Evolutionary conservation across 2,888 invertebrate genomes (phyloP).

Genomic region (Ophraella communa): DNA sequence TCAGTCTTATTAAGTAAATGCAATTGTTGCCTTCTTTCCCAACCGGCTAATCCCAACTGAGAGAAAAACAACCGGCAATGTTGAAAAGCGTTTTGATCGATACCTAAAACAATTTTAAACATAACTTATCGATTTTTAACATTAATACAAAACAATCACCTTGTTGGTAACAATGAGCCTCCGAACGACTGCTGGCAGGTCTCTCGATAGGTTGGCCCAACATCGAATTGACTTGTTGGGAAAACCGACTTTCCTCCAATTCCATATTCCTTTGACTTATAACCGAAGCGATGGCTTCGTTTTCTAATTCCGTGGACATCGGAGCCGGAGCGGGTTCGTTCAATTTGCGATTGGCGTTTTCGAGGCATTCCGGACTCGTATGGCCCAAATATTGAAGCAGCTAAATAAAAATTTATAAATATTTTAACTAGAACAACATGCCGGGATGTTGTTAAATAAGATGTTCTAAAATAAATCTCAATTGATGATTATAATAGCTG

Average conservation of each 20-base stretch:
- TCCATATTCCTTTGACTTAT: constrained; percentile 86
- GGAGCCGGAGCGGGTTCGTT: constrained; percentile 82
- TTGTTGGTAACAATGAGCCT: constrained; percentile 38
- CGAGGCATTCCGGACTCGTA: constrained; percentile 88
- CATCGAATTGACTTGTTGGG: constrained; percentile 52
- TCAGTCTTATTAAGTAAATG: constrained; percentile 89
- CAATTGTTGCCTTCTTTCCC: constrained; percentile 84
- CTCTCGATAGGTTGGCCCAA: constrained; percentile 51
- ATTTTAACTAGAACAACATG: too few species aligned
- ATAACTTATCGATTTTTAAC: too few species aligned
- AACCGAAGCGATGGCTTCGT: constrained; percentile 84
- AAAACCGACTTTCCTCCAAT: constrained; percentile 66
- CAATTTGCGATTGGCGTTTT: constrained; percentile 70
- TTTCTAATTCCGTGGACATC: constrained; percentile 78
- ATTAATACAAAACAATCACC: constrained; percentile 29
- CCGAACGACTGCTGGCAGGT: constrained; percentile 49
- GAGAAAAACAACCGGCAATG: constrained; percentile 88
- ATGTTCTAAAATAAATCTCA: too few species aligned
- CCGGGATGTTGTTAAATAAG: too few species aligned
- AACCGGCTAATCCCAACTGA: constrained; percentile 88
- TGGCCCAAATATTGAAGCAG: constrained; percentile 88
- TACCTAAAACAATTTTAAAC: constrained; percentile 23
- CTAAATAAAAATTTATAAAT: constrained; percentile 63
- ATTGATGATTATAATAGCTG: neutral
- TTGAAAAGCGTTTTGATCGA: constrained; percentile 69